Base-by-base conservation (phyloP, 2,888 invertebrate species). In the Exocentrus adspersus region DNA sequence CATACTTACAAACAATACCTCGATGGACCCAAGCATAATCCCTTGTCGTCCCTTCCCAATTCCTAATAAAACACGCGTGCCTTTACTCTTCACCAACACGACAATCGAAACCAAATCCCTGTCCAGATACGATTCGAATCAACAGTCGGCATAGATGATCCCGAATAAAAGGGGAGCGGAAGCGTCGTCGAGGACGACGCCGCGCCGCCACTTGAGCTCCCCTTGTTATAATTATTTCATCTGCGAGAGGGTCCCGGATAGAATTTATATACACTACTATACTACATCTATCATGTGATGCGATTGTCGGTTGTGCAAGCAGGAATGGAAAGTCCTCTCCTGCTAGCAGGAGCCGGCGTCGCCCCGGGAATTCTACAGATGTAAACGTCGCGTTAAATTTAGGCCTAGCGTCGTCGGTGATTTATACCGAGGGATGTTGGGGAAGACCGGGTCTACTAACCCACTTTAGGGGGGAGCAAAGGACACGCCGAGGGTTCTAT, bases 181-280 rank as follows among this genome's bases (percentile, higher is more conserved):
- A n/a, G n/a, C n/a, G n/a, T n/a, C n/a, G n/a, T n/a, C n/a, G n/a
- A n/a, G n/a, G n/a, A n/a, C n/a, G n/a, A n/a, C n/a, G n/a, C n/a
- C n/a, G n/a, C n/a, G n/a, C n/a, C 63, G 64, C 66, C 75, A 75
- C 75, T 77, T 72, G 69, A 73, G 64, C 72, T 72, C 78, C 80
- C 79, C 78, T 79, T 76, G 76, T 78, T 78, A 75, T 78, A 80
- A 79, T 80, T 78, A 79, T 79, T 78, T 78, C 77, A 75, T 73
- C 3, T 12, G 73, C 73, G 74, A 71, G 75, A 74, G 76, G 74
- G 72, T 70, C 73, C 75, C 73, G 74, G 77, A 74, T 73, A 74
- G 77, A 76, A 78, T 78, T 78, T 78, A 75, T 77, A 71, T 73
- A 77, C 71, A 78, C 77, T 78, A 77, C 75, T 77, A 71, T 73